phyloP scores from a whole-genome alignment of 2,888 invertebrate genomes.

The Zaprionus obscuricornis region DNA sequence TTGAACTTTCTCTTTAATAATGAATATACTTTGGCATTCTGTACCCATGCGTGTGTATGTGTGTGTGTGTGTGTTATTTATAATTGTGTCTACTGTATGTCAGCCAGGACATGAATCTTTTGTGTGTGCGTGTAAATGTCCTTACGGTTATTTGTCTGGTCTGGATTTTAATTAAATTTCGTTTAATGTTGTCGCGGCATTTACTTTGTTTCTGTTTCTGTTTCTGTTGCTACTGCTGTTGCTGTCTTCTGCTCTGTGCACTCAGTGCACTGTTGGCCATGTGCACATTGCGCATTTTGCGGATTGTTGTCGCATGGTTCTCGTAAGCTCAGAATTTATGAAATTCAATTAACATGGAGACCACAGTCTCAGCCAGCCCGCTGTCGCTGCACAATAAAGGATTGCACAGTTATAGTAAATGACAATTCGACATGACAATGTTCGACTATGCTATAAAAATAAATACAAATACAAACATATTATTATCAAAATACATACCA shows the following conservation, averaged over 20 bases:
- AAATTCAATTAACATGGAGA: slow-evolving; percentile 96
- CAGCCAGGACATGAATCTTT: background rate
- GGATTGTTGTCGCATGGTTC: slow-evolving; percentile 89
- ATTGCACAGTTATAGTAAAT: slow-evolving; percentile 2
- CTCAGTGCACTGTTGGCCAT: too few species aligned
- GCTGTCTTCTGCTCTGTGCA: slow-evolving; percentile 6
- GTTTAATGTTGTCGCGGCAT: slow-evolving; percentile 50
- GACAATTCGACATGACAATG: slow-evolving; percentile 3
- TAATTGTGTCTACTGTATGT: too few species aligned
- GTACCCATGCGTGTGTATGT: too few species aligned
- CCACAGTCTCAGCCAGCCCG: slow-evolving; percentile 96
- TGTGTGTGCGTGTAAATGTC: background rate
- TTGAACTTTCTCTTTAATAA: too few species aligned
- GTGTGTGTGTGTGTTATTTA: too few species aligned
- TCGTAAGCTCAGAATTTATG: slow-evolving; percentile 99
- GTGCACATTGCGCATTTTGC: slow-evolving; percentile 74
- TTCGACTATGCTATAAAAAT: background rate
- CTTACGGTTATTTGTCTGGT: slow-evolving; percentile 23
- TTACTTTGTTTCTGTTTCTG: slow-evolving; percentile 19
- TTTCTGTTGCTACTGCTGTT: slow-evolving; percentile 6
- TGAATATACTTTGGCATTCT: too few species aligned
- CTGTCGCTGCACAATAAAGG: slow-evolving; percentile 84
- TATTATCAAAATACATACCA: slow-evolving; percentile 85
- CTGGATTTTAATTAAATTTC: slow-evolving; percentile 68
- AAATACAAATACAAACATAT: background rate